Evolutionary conservation across 2,113 vertebrate species (phyloP), one percentile per base, ranked within the genome.

Genomic region (Ceuthmochares aereus): DNA sequence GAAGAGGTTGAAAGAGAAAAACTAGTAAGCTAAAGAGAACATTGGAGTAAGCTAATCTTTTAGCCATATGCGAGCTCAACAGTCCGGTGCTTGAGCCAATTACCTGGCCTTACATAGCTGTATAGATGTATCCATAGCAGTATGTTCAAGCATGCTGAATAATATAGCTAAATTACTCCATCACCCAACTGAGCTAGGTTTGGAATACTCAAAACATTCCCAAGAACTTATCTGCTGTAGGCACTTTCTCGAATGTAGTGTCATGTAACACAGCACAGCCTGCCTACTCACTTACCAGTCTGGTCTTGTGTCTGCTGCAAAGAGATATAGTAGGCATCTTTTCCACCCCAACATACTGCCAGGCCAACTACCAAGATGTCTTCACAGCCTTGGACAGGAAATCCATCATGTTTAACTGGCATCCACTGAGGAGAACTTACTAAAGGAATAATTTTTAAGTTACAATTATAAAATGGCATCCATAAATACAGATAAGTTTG

Each of bases 261-360:
- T 74, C 47, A 60, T 10, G 3, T 30, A 89, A 72, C 18, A 17
- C n/a, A 80, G 40, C 54, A 75, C 14, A 73, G 55, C 34, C 52
- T 64, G 40, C 16, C 64, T 7, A 14, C 51, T 89, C 87, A 80
- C 96, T 95, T 98, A 99, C 99, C 99, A 94, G 96, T 96, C 97
- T 98, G 97, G 45, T 97, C 93, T 91, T 99, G 98, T 66, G 98
- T 94, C 59, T 98, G 96, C 97, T 99, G 99, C 91, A 99, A 90
- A 75, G 99, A 99, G 82, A 99, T 52, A 70, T 99, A 99, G 95
- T 99, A 99, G 34, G 99, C 99, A 97, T 99, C 99, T 96, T 98
- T 99, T 93, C 98, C 98, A 96, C 98, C 99, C 99, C 99, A 99
- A 93, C 99, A 99, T 29, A 99, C 97, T 55, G 99, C 98, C 82